phyloP scores from a whole-genome alignment of 2,113 vertebrate genomes.

The Phodopus roborovskii region DNA sequence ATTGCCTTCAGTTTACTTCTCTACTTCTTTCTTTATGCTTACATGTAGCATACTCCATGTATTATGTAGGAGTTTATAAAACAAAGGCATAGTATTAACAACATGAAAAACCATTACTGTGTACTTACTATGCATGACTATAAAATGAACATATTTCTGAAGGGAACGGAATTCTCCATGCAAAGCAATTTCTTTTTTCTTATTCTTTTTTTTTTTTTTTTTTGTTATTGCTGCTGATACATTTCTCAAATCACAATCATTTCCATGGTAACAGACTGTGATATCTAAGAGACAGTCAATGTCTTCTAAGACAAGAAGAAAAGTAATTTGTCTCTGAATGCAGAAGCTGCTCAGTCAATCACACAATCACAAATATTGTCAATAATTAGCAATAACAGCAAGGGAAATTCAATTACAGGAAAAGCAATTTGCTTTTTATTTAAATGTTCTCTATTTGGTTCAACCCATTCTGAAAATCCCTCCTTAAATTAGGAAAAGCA shows the following conservation, averaged over 20 bases:
- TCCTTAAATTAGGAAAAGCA: constrained; percentile 86
- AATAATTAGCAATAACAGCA: constrained; percentile 88
- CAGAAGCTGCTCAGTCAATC: constrained; percentile 79
- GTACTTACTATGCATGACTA: constrained; percentile 73
- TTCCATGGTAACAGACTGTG: constrained; percentile 77
- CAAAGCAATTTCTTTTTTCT: constrained; percentile 59
- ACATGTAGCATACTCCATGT: constrained; percentile 38
- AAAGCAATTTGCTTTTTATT: constrained; percentile 89
- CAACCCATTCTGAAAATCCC: constrained; percentile 86
- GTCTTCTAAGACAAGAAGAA: constrained; percentile 75
- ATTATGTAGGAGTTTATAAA: constrained; percentile 64
- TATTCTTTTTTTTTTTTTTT: not conserved
- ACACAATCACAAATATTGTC: constrained; percentile 86
- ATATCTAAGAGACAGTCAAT: constrained; percentile 75
- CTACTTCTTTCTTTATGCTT: constrained; percentile 42
- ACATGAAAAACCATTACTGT: constrained; percentile 72
- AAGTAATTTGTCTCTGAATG: constrained; percentile 78
- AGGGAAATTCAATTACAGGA: constrained; percentile 88
- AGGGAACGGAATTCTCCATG: constrained; percentile 70
- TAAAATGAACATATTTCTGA: constrained; percentile 66
- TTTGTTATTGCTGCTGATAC: constrained; percentile 62
- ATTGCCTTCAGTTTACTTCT: constrained; percentile 58
- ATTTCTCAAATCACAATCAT: constrained; percentile 78
- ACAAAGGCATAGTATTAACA: constrained; percentile 72
- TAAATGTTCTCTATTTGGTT: constrained; percentile 88